Conservation (phyloP, 2,113 vertebrate species). For the Serilophus lunatus region DNA sequence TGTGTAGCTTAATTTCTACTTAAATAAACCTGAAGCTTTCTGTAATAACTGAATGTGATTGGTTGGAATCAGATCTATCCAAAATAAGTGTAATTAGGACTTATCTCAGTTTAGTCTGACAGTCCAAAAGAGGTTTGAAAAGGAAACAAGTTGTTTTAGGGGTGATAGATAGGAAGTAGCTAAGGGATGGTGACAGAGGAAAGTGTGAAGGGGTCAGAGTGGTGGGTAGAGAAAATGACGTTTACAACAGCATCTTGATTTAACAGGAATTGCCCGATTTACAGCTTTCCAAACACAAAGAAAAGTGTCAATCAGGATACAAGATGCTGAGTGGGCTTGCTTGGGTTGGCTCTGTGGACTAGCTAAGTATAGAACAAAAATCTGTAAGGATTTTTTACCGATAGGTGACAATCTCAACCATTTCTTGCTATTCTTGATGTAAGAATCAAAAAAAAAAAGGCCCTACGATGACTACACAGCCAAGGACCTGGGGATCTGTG, state of each 20-base stretch:
- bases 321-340: background rate
- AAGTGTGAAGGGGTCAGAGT: background rate
- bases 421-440: background rate
- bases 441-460: background rate
- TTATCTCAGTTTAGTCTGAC: slow-evolving; percentile 17
- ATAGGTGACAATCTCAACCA: background rate
- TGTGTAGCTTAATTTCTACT: slow-evolving; percentile 22
- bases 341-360: background rate
- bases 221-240: background rate
- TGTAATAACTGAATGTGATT: background rate
- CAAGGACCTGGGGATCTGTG: background rate
- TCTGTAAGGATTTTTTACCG: background rate
- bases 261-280: background rate
- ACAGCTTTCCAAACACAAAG: background rate
- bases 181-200: background rate
- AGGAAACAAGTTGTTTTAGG: background rate
- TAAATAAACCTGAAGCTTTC: slow-evolving; percentile 35
- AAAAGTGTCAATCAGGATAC: background rate
- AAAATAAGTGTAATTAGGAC: slow-evolving; percentile 1
- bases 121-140: background rate
- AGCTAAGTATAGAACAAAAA: background rate
- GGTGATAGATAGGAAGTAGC: background rate
- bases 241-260: background rate
- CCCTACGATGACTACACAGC: rapidly evolving
- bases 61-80: background rate